A percentile compares a stretch with the other conserved stretches of the same genome.
phyloP scores from a whole-genome alignment of 2,113 vertebrate species.

The Eptesicus fuscus region DNA sequence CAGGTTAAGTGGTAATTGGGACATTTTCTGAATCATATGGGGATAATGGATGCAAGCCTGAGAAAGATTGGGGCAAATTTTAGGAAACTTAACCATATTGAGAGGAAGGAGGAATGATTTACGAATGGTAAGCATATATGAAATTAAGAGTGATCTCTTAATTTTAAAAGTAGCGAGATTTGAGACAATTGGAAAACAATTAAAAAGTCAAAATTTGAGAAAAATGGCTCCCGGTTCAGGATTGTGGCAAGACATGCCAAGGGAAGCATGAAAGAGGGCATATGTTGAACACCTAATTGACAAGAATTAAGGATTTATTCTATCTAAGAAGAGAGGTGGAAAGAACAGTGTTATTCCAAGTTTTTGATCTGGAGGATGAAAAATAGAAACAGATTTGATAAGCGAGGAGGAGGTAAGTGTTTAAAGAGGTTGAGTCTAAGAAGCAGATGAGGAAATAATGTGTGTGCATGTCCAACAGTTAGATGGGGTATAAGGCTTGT shows the following conservation, averaged over 20 bases:
- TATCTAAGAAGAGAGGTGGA: not conserved
- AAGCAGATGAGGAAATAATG: not conserved
- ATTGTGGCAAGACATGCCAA: not conserved
- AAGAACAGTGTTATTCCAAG: not conserved
- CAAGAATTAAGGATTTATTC: not conserved
- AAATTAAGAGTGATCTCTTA: not conserved
- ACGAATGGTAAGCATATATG: not conserved
- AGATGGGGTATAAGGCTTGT: not conserved
- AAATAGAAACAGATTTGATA: not conserved
- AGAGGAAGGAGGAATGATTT: not conserved
- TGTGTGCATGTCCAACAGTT: not conserved
- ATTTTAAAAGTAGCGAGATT: not conserved
- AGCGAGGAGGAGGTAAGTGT: not conserved
- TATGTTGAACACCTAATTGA: not conserved
- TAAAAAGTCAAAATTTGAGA: not conserved
- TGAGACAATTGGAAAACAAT: not conserved
- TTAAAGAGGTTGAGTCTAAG: not conserved
- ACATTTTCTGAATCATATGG: not conserved
- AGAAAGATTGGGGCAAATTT: not conserved
- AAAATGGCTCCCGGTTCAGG: not conserved
- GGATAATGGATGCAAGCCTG: not conserved
- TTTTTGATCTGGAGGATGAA: not conserved
- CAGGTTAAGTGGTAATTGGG: not conserved
- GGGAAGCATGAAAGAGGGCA: not conserved
- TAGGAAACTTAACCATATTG: not conserved